phyloP scores from a whole-genome alignment of 2,797 vertebrate genomes.

The Channallabes apus region DNA sequence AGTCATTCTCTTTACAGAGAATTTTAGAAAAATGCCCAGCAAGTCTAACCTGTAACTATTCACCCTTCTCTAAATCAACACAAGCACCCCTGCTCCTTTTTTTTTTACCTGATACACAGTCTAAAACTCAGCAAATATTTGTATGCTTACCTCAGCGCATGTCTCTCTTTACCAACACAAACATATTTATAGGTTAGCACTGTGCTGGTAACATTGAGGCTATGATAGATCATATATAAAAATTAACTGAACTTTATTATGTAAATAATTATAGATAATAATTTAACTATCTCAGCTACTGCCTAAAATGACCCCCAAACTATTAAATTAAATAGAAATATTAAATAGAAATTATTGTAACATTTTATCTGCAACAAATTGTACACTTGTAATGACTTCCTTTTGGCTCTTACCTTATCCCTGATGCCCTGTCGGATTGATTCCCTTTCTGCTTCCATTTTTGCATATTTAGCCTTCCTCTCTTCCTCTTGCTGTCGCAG shows the following conservation, averaged over 20 bases:
- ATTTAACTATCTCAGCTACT: background rate
- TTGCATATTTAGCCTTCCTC: conserved; percentile 95
- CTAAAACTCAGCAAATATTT: conserved; percentile 26
- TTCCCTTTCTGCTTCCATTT: conserved; percentile 97
- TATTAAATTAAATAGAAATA: background rate
- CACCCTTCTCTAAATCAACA: conserved; percentile 47
- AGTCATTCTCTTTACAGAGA: too few relatives aligned
- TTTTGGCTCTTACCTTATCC: conserved; percentile 82
- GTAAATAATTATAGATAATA: background rate
- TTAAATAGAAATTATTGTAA: background rate
- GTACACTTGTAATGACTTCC: background rate
- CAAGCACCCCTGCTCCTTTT: conserved; percentile 30
- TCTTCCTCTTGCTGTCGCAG: conserved; percentile 95
- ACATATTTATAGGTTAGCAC: background rate
- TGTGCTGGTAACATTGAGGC: background rate
- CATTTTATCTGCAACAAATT: background rate
- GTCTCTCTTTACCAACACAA: background rate
- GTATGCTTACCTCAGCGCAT: background rate
- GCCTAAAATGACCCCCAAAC: background rate
- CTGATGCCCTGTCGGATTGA: conserved; percentile 93
- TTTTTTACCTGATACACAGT: conserved; percentile 36
- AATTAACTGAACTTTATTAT: background rate
- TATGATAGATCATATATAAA: background rate
- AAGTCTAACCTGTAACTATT: conserved; percentile 59
- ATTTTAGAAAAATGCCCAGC: conserved; percentile 61